Evolutionary conservation across 2,888 invertebrate genomes (phyloP).

Genomic region (Euphydryas editha): DNA sequence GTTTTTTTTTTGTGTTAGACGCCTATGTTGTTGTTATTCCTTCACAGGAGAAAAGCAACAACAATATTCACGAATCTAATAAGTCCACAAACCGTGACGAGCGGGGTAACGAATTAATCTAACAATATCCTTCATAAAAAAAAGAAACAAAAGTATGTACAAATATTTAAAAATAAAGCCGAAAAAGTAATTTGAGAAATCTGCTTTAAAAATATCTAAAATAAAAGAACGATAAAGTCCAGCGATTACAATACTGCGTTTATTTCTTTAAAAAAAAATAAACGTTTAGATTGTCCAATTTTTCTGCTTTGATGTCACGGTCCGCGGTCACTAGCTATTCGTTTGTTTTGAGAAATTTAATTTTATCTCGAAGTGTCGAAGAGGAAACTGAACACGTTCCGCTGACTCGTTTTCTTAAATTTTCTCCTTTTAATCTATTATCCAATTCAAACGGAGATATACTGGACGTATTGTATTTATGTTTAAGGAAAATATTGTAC

Average conservation of each 20-base stretch:
- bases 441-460: slow-evolving; percentile 1
- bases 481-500: neutral
- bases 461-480: neutral
- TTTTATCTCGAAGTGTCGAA: slow-evolving; percentile 35
- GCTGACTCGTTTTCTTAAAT: slow-evolving; percentile 21
- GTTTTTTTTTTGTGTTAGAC: too few species aligned
- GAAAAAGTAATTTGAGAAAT: too few species aligned
- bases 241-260: neutral
- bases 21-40: too few species aligned
- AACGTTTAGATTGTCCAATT: neutral
- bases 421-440: slow-evolving; percentile 10
- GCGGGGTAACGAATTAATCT: too few species aligned
- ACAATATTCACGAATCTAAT: too few species aligned
- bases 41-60: too few species aligned
- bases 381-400: slow-evolving; percentile 22
- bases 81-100: too few species aligned
- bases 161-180: too few species aligned
- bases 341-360: slow-evolving; percentile 35
- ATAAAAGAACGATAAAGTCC: neutral
- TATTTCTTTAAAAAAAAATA: neutral
- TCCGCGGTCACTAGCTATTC: slow-evolving; percentile 20
- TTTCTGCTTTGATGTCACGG: slow-evolving; percentile 21
- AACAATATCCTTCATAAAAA: too few species aligned
- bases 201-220: too few species aligned
- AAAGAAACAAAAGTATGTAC: too few species aligned